Percentiles rank a stretch among this genome's conserved stretches.
These are phyloP conservation scores for Heloderma charlesbogerti DNA, from an alignment of 2,113 vertebrate genomes.

Conservation along the genomic window DNA sequence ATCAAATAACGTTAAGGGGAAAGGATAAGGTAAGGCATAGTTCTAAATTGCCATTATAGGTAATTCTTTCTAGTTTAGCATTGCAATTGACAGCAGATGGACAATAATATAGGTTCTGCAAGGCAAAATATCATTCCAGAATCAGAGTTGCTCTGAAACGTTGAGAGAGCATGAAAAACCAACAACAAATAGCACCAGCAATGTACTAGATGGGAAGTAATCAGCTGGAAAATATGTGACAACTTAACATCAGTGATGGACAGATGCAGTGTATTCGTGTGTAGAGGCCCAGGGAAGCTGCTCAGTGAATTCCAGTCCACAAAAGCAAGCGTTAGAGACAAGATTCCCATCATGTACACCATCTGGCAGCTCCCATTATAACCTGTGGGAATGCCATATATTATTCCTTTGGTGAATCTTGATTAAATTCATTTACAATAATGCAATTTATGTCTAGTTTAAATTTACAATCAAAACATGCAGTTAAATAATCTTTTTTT, in stretches of 20 bases:
- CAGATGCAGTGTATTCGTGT: conserved; percentile 48
- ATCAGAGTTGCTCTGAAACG: conserved; percentile 48
- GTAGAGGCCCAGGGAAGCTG: conserved; percentile 40
- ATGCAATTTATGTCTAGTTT: not conserved
- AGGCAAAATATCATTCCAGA: conserved; percentile 43
- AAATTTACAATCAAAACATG: not conserved
- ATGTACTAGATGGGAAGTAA: conserved; percentile 59
- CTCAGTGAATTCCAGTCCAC: conserved; percentile 56
- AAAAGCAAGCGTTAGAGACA: conserved; percentile 21
- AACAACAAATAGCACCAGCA: conserved; percentile 35
- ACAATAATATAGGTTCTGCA: not conserved
- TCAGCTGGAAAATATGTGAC: conserved; percentile 58
- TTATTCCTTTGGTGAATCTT: not conserved
- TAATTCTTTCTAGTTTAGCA: conserved; percentile 26
- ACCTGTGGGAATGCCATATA: not conserved
- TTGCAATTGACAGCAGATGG: conserved; percentile 18
- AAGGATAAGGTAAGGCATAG: conserved; percentile 30
- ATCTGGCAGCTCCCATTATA: conserved; percentile 30
- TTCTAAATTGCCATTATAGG: conserved; percentile 55
- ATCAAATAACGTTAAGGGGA: conserved; percentile 29
- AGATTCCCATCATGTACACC: conserved; percentile 38
- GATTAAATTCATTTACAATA: conserved; percentile 12
- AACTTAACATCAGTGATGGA: conserved; percentile 54
- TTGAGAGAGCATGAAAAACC: conserved; percentile 51
- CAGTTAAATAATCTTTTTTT: not conserved